Evolutionary conservation across 1,140 invertebrate species (phyloP), one percentile per base, ranked within the genome.

Genomic region (Aphaenogaster floridana): DNA sequence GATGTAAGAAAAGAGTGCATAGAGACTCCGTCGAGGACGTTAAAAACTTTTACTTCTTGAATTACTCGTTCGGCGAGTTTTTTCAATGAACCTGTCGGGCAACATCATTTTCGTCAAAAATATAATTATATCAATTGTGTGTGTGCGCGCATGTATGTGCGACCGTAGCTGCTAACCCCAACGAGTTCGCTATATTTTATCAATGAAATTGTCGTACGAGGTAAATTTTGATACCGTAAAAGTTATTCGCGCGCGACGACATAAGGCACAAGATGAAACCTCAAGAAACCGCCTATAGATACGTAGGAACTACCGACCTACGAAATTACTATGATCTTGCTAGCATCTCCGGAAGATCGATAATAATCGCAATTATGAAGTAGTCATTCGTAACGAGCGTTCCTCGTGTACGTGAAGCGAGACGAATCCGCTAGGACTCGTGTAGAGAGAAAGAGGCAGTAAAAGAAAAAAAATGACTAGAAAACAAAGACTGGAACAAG

Each of bases 331-430:
- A 76, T 76, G 79, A 90, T 90, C 15, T 64, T 34, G 68, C 57
- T n/a, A 45, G 77, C 52, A 50, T 74, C 66, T 69, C 80, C 72
- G 79, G 74, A 78, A 90, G 66, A 87, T 90, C 89, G 86, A 88
- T 85, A 88, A 90, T 85, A 86, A 90, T 88, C 86, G 86, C 66
- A 71, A 90, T 90, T 68, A 81, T 74, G 78, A 78, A 84, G 69
- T 84, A 84, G 69, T 84, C 80, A 84, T 34, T 84, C 80, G 80
- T 84, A 84, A 84, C 68, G 42, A 84, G 69, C 64, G 50, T 59
- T 69, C 36, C 39, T 45, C 54, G 66, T 81, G 64, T 57, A 81
- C 78, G 15, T 79, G 74, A 63, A 77, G 74, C 83, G 74, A 86
- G 39, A 86, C 72, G 61, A 68, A 86, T 86, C 74, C 59, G 48